phyloP scores from a whole-genome alignment of 2,888 invertebrate genomes.

The Ormia ochracea region DNA sequence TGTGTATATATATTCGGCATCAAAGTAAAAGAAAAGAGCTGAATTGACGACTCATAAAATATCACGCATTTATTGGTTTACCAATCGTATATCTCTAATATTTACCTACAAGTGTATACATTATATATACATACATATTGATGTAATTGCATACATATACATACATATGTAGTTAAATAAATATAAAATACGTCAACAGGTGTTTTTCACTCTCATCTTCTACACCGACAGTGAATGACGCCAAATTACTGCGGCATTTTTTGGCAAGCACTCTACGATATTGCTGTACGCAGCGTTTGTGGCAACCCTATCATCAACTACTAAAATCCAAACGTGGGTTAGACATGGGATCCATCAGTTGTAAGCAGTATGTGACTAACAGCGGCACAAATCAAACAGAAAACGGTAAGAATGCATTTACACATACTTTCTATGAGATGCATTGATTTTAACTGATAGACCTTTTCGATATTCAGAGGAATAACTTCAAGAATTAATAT shows the following conservation, averaged over 20 bases:
- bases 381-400: slow-evolving; percentile 57
- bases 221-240: not conserved
- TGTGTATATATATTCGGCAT: no score
- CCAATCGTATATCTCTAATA: not conserved
- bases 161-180: not conserved
- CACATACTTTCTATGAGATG: not conserved
- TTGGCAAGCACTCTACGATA: slow-evolving; percentile 48
- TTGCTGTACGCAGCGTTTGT: slow-evolving; percentile 29
- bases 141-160: no score
- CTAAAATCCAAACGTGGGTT: slow-evolving; percentile 1
- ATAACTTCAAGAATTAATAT: no score
- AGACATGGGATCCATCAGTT: slow-evolving; percentile 74
- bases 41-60: not conserved
- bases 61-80: slow-evolving; percentile 1
- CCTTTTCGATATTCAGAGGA: no score
- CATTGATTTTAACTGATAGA: no score
- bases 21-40: not conserved
- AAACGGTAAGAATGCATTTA: slow-evolving; percentile 63
- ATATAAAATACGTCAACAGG: slow-evolving; percentile 48
- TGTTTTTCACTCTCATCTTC: slow-evolving; percentile 23
- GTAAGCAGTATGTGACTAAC: slow-evolving; percentile 74
- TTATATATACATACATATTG: no score
- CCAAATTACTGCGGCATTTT: slow-evolving; percentile 19
- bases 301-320: slow-evolving; percentile 18
- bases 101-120: no score